phyloP scores from a whole-genome alignment of 2,797 vertebrate genomes.

The Neopelma chrysocephalum region DNA sequence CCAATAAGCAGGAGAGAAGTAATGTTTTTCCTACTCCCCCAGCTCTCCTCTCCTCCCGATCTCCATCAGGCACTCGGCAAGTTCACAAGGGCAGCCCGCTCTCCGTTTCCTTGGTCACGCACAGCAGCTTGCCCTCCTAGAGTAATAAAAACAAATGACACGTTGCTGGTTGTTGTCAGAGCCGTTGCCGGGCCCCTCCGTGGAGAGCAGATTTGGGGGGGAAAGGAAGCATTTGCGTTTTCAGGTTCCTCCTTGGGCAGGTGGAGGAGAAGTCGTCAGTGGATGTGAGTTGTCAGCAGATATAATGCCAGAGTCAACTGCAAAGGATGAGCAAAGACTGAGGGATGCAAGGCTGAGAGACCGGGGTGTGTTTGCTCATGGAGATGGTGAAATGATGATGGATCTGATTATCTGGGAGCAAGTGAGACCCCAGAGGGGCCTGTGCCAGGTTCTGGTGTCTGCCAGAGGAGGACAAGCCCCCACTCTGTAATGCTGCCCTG shows the following conservation, averaged over 20 bases:
- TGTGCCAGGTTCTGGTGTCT: neutral
- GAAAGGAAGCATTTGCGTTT: neutral
- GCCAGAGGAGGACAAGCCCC: neutral
- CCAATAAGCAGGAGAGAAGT: conserved; percentile 55
- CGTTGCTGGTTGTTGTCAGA: conserved; percentile 48
- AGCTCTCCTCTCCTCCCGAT: conserved; percentile 48
- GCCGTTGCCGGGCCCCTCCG: neutral
- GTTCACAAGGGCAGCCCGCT: conserved; percentile 66
- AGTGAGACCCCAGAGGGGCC: neutral
- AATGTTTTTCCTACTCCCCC: conserved; percentile 56
- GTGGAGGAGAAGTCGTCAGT: neutral
- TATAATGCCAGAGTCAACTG: neutral
- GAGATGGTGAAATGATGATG: neutral
- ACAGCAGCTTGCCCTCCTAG: conserved; percentile 62
- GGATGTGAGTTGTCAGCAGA: neutral
- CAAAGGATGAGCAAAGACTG: neutral
- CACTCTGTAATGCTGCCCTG: neutral
- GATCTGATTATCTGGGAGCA: neutral
- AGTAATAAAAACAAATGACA: conserved; percentile 72
- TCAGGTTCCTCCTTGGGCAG: neutral
- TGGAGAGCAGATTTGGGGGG: neutral
- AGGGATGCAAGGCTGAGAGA: neutral
- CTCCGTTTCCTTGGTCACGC: conserved; percentile 70
- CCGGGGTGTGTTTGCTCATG: neutral
- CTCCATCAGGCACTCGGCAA: conserved; percentile 61